Conservation (phyloP, 2,888 invertebrate genomes). For the Campopleginae sp. region DNA sequence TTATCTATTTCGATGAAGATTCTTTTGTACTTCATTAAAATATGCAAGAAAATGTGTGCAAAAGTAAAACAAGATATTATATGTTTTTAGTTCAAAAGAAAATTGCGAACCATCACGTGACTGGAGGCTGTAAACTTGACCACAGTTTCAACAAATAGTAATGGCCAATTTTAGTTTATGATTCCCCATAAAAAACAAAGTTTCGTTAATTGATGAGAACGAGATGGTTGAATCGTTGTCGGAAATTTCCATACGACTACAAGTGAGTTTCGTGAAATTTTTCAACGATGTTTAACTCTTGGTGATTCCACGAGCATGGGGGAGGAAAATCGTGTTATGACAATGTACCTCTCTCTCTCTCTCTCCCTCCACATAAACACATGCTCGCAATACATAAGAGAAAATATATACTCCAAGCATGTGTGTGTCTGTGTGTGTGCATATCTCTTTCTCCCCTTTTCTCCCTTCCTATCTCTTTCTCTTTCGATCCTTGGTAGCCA, state of each 20-base stretch:
- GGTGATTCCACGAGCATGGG: neutral
- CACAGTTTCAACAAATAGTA: neutral
- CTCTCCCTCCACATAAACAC: neutral
- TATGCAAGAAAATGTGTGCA: too few species aligned
- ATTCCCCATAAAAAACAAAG: neutral
- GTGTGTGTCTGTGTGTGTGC: slow-evolving; percentile 6
- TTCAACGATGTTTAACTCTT: slow-evolving; percentile 1
- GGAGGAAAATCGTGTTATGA: slow-evolving; percentile 34
- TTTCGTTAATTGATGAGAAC: neutral
- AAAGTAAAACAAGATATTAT: too few species aligned
- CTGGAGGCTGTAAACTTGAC: neutral
- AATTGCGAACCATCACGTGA: neutral
- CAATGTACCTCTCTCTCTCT: slow-evolving; percentile 64
- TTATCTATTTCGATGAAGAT: neutral
- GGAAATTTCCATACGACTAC: neutral
- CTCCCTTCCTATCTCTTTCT: slow-evolving; percentile 38
- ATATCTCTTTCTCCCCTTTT: slow-evolving; percentile 10
- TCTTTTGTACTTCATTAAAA: too few species aligned
- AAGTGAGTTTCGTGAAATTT: slow-evolving; percentile 19
- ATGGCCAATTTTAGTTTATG: neutral
- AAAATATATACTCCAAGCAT: neutral
- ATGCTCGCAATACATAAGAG: neutral
- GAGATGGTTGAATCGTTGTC: neutral
- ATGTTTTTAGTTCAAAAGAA: neutral
- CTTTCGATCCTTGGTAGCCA: slow-evolving; percentile 73